Evolutionary conservation across 2,113 vertebrate species (phyloP).

Genomic region (Nothobranchius kuhntae): DNA sequence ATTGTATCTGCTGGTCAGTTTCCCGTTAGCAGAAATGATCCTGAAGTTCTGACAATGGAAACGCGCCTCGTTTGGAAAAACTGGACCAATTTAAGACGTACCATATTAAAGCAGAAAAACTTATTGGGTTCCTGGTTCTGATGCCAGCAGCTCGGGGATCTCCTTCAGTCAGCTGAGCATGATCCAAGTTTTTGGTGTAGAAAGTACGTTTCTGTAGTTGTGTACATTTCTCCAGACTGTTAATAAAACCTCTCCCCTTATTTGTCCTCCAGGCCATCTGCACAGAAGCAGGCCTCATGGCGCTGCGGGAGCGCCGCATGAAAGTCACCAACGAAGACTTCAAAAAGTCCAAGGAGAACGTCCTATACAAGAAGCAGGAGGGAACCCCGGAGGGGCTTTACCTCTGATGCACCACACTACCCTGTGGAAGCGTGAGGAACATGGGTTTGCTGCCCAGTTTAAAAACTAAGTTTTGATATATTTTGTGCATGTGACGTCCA

Average conservation of each 20-base stretch:
- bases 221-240: no score
- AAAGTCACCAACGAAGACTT: constrained; percentile 99
- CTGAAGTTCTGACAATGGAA: no score
- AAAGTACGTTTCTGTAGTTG: no score
- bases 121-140: background rate
- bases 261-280: constrained; percentile 89
- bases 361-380: constrained; percentile 98
- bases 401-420: constrained; percentile 61
- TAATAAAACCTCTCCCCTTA: background rate
- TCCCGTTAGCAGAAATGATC: no score
- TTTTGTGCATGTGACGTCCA: constrained; percentile 71
- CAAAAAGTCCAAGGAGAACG: constrained; percentile 98
- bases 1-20: no score
- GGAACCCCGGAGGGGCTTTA: constrained; percentile 94
- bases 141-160: background rate
- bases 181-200: no score
- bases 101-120: no score
- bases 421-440: constrained; percentile 37
- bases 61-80: no score
- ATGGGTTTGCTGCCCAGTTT: constrained; percentile 19
- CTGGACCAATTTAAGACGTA: no score
- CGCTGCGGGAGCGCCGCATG: constrained; percentile 93
- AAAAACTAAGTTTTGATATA: constrained; percentile 70
- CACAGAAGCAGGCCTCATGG: constrained; percentile 97
- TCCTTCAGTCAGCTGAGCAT: background rate